Evolutionary conservation across 2,113 vertebrate genomes (phyloP).

Genomic region (Neogale vison): DNA sequence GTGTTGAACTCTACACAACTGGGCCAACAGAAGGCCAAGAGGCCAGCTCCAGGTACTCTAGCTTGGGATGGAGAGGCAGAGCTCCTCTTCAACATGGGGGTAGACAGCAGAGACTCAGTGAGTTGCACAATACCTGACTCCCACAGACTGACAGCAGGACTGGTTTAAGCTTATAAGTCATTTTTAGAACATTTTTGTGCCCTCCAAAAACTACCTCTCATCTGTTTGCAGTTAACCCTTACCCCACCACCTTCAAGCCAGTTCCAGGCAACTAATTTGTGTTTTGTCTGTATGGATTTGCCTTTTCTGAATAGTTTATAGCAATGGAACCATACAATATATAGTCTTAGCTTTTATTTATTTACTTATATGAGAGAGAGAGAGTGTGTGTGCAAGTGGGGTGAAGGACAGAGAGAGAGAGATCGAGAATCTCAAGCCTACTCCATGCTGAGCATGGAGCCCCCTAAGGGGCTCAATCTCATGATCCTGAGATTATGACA

Average conservation of each 20-base stretch:
- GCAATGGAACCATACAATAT: background rate
- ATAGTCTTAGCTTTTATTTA: background rate
- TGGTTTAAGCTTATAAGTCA: background rate
- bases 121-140: background rate
- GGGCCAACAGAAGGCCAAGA: slow-evolving; percentile 35
- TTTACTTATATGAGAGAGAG: background rate
- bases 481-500: background rate
- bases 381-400: background rate
- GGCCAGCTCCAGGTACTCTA: background rate
- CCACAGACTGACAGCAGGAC: background rate
- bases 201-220: background rate
- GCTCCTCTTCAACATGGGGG: background rate
- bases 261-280: background rate
- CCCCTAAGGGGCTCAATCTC: background rate
- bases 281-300: background rate
- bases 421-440: background rate
- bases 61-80: background rate
- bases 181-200: background rate
- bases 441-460: background rate
- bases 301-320: background rate
- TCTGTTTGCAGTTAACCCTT: background rate
- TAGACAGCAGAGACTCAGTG: background rate
- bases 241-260: background rate
- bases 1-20: background rate
- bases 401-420: background rate